Evolutionary conservation across 2,797 vertebrate species (phyloP).

Genomic region (Synanceia verrucosa): DNA sequence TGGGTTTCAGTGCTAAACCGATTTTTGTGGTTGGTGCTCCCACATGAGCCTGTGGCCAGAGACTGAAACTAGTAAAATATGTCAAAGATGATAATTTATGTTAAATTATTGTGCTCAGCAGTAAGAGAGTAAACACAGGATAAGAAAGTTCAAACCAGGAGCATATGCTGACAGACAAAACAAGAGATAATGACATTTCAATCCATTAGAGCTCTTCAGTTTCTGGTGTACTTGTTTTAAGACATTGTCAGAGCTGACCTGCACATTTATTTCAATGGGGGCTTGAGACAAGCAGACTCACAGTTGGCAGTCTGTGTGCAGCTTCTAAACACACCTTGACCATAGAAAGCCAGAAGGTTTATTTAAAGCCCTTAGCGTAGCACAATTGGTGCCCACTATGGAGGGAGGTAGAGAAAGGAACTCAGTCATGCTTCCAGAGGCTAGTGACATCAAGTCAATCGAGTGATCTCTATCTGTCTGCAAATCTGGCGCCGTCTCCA

Average conservation of each 20-base stretch:
- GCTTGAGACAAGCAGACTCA: background rate
- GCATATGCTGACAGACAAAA: background rate
- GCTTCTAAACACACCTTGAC: too few species aligned
- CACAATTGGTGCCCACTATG: constrained; percentile 32
- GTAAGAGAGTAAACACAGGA: constrained; percentile 7
- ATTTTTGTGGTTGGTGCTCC: constrained; percentile 10
- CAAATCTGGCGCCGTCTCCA: constrained; percentile 11
- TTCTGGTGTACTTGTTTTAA: background rate
- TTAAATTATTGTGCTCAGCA: background rate
- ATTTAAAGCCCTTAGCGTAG: constrained; percentile 47
- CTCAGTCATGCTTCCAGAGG: constrained; percentile 66
- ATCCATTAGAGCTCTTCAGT: background rate
- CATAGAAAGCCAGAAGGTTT: constrained; percentile 32
- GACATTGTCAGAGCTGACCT: background rate
- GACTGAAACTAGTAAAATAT: constrained; percentile 8
- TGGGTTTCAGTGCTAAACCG: constrained; percentile 19
- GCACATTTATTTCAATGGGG: background rate
- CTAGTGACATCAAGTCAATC: constrained; percentile 26
- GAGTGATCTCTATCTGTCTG: constrained; percentile 14
- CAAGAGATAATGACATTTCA: background rate
- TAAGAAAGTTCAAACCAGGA: constrained; percentile 4
- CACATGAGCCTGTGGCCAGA: constrained; percentile 3
- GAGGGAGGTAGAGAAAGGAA: constrained; percentile 37
- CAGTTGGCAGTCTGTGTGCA: too few species aligned
- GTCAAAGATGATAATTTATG: constrained; percentile 4